phyloP scores from a whole-genome alignment of 2,888 invertebrate genomes.

The Synergus umbraculus region DNA sequence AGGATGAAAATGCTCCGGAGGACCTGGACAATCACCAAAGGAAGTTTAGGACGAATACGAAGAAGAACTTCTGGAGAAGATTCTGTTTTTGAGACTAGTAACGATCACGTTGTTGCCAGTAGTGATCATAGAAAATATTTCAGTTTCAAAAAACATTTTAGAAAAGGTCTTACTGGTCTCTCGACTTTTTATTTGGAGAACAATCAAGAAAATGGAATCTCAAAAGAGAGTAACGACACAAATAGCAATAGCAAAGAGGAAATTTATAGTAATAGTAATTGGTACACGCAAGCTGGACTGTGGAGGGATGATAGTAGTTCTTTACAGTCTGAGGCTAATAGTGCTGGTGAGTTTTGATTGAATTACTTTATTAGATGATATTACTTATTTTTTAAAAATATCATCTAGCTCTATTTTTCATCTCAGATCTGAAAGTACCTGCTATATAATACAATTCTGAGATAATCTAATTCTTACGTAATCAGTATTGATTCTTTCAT shows the following conservation, averaged over 20 bases:
- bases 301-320: slow-evolving; percentile 55
- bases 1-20: slow-evolving; percentile 71
- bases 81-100: slow-evolving; percentile 51
- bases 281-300: slow-evolving; percentile 58
- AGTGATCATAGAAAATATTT: slow-evolving; percentile 66
- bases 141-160: slow-evolving; percentile 69
- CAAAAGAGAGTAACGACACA: slow-evolving; percentile 28
- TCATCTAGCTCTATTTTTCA: slow-evolving; percentile 35
- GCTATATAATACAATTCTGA: background rate
- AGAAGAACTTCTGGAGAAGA: slow-evolving; percentile 63
- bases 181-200: slow-evolving; percentile 75
- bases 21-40: slow-evolving; percentile 75
- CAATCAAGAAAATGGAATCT: slow-evolving; percentile 43
- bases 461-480: background rate
- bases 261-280: slow-evolving; percentile 65
- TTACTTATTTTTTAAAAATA: slow-evolving; percentile 2
- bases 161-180: slow-evolving; percentile 62
- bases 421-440: slow-evolving; percentile 34
- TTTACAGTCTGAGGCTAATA: slow-evolving; percentile 47
- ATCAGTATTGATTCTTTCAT: background rate
- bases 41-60: slow-evolving; percentile 70
- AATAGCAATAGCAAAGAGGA: slow-evolving; percentile 57
- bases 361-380: background rate
- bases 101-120: slow-evolving; percentile 53
- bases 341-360: slow-evolving; percentile 43